Conservation (phyloP, 2,113 vertebrate species). For the Chaetodon auriga region DNA sequence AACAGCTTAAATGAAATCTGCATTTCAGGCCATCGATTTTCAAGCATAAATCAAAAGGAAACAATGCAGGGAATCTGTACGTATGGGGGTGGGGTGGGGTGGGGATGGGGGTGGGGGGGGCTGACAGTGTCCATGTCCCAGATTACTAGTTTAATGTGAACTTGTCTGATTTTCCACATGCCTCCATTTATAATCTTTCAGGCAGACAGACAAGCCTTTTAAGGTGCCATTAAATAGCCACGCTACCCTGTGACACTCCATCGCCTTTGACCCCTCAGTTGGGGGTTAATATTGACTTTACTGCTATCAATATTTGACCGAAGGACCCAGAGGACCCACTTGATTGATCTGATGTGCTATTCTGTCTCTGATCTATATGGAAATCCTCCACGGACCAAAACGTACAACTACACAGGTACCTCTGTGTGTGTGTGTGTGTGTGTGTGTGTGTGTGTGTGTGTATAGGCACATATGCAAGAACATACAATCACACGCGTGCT, state of each 20-base stretch:
- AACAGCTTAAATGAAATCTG: not conserved
- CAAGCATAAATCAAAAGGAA: not conserved
- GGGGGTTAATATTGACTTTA: conserved; percentile 59
- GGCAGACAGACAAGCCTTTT: conserved; percentile 26
- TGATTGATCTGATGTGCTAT: conserved; percentile 62
- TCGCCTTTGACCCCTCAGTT: conserved; percentile 59
- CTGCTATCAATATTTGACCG: conserved; percentile 58
- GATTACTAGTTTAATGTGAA: conserved; percentile 37
- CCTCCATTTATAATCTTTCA: conserved; percentile 56
- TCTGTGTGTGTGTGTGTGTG: not conserved
- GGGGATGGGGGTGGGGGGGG: not conserved
- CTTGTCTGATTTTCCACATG: conserved; percentile 31
- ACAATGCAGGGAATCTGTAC: not conserved
- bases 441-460: not conserved
- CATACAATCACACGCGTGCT: not conserved
- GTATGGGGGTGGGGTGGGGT: too few relatives aligned
- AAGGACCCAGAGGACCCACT: conserved; percentile 54
- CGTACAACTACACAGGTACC: not conserved
- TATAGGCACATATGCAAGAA: not conserved
- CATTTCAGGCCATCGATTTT: not conserved
- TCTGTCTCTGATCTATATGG: conserved; percentile 54
- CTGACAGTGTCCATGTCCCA: conserved; percentile 5
- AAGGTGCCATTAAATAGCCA: conserved; percentile 65
- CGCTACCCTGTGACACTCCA: conserved; percentile 48
- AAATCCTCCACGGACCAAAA: conserved; percentile 50